Evolutionary conservation across 2,888 invertebrate genomes (phyloP).

Genomic region (Amphimallon solstitiale): DNA sequence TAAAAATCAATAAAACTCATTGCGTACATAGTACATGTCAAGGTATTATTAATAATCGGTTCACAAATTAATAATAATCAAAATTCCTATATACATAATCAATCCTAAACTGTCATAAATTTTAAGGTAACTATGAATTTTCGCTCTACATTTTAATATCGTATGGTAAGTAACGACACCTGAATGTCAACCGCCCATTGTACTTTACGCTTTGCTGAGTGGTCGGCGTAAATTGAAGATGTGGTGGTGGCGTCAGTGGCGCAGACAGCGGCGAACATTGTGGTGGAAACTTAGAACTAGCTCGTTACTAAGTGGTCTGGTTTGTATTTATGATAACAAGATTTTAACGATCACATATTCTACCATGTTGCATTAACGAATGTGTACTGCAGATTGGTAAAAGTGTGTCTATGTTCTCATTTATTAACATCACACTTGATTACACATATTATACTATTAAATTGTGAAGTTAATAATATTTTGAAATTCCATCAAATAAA

Average conservation of each 20-base stretch:
- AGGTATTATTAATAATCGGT: too few species aligned
- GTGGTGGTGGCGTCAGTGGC: not conserved
- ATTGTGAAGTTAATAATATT: too few species aligned
- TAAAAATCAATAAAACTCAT: too few species aligned
- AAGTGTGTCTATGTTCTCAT: too few species aligned
- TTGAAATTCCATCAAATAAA: too few species aligned
- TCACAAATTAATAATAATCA: too few species aligned
- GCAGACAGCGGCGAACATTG: not conserved
- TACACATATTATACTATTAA: too few species aligned
- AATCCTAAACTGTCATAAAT: not conserved
- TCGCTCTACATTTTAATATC: not conserved
- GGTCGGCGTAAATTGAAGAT: conserved; percentile 9
- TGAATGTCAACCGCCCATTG: conserved; percentile 4
- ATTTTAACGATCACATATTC: conserved; percentile 23
- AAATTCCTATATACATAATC: too few species aligned
- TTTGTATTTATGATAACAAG: conserved; percentile 28
- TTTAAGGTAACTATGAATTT: not conserved
- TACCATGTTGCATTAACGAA: conserved; percentile 11
- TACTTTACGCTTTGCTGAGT: conserved; percentile 8
- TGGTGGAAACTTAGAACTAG: conserved; percentile 9
- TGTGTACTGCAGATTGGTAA: not conserved
- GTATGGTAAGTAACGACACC: conserved; percentile 10
- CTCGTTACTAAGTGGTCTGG: conserved; percentile 25
- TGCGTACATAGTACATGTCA: too few species aligned
- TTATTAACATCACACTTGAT: too few species aligned